phyloP scores from a whole-genome alignment of 2,888 invertebrate species.

The Apocheima hispidaria region DNA sequence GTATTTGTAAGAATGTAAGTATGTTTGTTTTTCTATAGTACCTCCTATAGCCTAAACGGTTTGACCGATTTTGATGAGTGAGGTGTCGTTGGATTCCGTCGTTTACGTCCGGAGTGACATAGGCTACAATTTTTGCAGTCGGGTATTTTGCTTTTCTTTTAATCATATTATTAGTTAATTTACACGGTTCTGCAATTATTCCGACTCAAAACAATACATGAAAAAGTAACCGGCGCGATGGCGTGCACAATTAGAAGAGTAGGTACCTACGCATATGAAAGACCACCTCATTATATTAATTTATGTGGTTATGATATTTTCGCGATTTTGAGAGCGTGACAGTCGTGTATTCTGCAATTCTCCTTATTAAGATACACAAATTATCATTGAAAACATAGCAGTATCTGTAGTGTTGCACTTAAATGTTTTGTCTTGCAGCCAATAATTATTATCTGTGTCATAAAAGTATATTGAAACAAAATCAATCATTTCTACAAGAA shows the following conservation, averaged over 20 bases:
- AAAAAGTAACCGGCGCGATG: neutral
- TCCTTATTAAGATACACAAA: constrained; percentile 24
- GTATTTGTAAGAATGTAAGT: too few relatives aligned
- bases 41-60: too few relatives aligned
- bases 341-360: constrained; percentile 59
- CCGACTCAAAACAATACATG: neutral
- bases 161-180: too few relatives aligned
- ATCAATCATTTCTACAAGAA: too few relatives aligned
- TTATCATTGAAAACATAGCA: constrained; percentile 24
- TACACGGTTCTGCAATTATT: neutral
- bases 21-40: too few relatives aligned
- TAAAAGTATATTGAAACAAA: too few relatives aligned
- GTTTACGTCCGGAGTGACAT: too few relatives aligned
- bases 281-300: constrained; percentile 42
- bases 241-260: neutral
- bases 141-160: too few relatives aligned
- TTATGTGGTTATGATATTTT: constrained; percentile 44
- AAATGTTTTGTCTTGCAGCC: neutral
- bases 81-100: too few relatives aligned
- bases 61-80: too few relatives aligned
- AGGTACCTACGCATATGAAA: constrained; percentile 5
- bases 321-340: constrained; percentile 67
- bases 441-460: neutral
- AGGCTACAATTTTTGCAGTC: too few relatives aligned
- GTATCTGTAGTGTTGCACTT: constrained; percentile 5